Evolutionary conservation across 2,888 invertebrate species (phyloP).

Genomic region (Cepaea hortensis): DNA sequence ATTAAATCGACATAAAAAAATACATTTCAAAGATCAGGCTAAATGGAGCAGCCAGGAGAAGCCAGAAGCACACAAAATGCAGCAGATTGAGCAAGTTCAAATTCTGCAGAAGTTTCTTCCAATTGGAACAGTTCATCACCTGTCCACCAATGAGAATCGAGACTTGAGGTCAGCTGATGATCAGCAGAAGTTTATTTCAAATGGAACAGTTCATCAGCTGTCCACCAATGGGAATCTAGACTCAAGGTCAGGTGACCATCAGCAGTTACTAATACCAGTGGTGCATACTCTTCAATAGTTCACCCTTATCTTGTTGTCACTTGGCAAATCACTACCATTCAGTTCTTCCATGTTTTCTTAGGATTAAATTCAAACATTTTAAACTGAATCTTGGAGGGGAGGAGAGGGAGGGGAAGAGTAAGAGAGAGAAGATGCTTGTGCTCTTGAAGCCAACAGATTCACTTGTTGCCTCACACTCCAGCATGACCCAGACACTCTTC

Average conservation of each 20-base stretch:
- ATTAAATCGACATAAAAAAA: constrained; percentile 49
- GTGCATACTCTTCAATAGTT: constrained; percentile 4
- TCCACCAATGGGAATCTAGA: background rate
- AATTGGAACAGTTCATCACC: background rate
- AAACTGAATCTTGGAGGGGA: too few relatives aligned
- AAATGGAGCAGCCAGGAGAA: background rate
- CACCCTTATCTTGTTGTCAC: constrained; percentile 14
- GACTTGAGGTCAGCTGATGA: background rate
- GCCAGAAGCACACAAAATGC: background rate
- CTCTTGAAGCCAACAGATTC: too few relatives aligned
- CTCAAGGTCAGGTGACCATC: background rate
- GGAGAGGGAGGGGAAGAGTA: too few relatives aligned
- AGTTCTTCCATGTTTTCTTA: constrained; percentile 1
- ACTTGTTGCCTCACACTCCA: too few relatives aligned
- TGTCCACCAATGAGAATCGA: background rate
- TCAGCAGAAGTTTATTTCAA: background rate
- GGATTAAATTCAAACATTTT: too few relatives aligned
- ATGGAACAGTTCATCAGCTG: background rate
- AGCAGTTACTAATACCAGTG: background rate
- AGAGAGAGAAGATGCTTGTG: too few relatives aligned
- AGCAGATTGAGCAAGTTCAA: constrained; percentile 15
- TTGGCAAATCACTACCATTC: constrained; percentile 16
- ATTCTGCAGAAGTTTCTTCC: background rate
- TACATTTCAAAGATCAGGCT: constrained; percentile 22
- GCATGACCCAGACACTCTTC: too few relatives aligned